Conservation (phyloP, 2,888 invertebrate species). For the Nineta flava region DNA sequence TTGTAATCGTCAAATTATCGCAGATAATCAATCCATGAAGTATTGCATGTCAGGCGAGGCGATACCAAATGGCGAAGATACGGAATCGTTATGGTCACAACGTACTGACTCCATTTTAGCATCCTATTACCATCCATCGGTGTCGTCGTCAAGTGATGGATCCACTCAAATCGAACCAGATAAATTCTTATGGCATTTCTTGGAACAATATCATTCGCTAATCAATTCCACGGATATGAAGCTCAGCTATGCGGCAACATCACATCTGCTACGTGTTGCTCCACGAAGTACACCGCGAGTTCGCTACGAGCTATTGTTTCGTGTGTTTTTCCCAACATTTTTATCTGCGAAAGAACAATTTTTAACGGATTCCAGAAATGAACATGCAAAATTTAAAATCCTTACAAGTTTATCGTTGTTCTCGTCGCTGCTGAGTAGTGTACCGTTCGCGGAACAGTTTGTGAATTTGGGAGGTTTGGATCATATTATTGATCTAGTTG, state of each 20-base stretch:
- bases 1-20: constrained; percentile 22
- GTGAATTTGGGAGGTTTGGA: constrained; percentile 38
- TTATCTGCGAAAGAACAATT: constrained; percentile 35
- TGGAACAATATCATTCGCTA: constrained; percentile 39
- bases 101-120: constrained; percentile 11
- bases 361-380: constrained; percentile 26
- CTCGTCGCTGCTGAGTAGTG: constrained; percentile 36
- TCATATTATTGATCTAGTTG: constrained; percentile 36
- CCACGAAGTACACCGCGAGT: constrained; percentile 36
- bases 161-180: constrained; percentile 17
- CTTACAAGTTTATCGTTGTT: constrained; percentile 43
- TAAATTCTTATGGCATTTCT: constrained; percentile 36
- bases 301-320: constrained; percentile 38
- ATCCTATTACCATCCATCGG: constrained; percentile 9
- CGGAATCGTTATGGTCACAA: not conserved
- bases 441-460: constrained; percentile 40
- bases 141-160: not conserved
- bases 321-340: constrained; percentile 44
- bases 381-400: constrained; percentile 38
- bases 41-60: constrained; percentile 1
- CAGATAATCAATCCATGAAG: constrained; percentile 5
- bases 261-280: constrained; percentile 40
- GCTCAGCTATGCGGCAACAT: constrained; percentile 37
- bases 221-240: constrained; percentile 23
- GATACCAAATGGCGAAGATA: not conserved